These are phyloP conservation scores for Chrysina gloriosa DNA, from an alignment of 2,888 invertebrate genomes.

Conservation along the genomic window DNA sequence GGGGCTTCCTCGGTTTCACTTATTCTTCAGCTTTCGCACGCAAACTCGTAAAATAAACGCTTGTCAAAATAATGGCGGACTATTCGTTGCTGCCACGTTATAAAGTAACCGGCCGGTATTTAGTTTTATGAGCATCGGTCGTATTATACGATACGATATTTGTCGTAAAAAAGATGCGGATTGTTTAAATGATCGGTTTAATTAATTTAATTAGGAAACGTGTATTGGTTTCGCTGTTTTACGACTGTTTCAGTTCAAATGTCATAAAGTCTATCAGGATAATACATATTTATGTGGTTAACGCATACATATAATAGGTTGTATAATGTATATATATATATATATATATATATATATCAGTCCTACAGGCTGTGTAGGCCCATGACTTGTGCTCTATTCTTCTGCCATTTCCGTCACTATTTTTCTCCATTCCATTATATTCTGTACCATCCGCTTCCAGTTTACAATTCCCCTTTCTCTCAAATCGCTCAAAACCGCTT, in stretches of 20 bases:
- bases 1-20: not conserved
- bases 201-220: slow-evolving; percentile 18
- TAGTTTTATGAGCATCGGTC: slow-evolving; percentile 15
- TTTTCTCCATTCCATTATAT: too few relatives aligned
- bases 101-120: slow-evolving; percentile 31
- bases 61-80: slow-evolving; percentile 39
- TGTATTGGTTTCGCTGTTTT: not conserved
- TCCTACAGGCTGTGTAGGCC: too few relatives aligned
- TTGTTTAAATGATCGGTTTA: slow-evolving; percentile 2
- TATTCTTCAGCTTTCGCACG: slow-evolving; percentile 29
- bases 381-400: too few relatives aligned
- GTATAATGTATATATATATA: not conserved
- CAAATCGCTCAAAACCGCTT: too few relatives aligned
- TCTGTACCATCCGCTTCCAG: too few relatives aligned
- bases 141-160: slow-evolving; percentile 16
- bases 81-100: slow-evolving; percentile 39
- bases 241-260: not conserved
- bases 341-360: too few relatives aligned
- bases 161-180: not conserved
- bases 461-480: too few relatives aligned
- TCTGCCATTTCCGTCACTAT: too few relatives aligned
- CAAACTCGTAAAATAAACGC: slow-evolving; percentile 34
- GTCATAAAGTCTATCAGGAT: slow-evolving; percentile 8
- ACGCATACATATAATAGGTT: not conserved
- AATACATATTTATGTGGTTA: not conserved